Base-by-base conservation (phyloP, 2,113 vertebrate genomes). In the Pao palembangensis region DNA sequence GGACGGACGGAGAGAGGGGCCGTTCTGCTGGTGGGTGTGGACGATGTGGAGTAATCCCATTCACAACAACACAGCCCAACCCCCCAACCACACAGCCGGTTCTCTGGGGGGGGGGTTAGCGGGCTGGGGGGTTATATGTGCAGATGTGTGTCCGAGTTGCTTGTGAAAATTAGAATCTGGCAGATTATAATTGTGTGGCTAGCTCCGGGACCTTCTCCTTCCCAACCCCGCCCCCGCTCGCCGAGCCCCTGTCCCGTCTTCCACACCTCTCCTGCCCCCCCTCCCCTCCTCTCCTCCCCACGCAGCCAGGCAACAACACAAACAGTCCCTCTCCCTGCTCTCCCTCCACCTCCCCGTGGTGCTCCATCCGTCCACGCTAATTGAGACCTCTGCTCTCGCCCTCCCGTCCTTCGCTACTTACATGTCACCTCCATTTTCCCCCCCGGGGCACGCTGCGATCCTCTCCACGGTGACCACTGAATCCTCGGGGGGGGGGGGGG, bases 351-450 rank as follows among this genome's bases (percentile, higher is more conserved):
- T 50, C 52, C 73, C 25, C n/a, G n/a, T n/a, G 50, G 10, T 10
- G 59, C 31, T 73, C 73, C 62, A 47, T 66, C 73, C 67, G 31
- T 52, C 57, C 70, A 50, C 46, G 57, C 69, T 60, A 61, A 63
- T 42, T 47, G 41, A 53, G 63, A 76, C 56, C 31, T n/a, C 14
- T 44, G 3, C 42, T 44, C 25, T 44, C 63, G 49, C 51, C 23
- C 59, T 23, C 49, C 51, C 46, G 41, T 42, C 53, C 18, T 52
- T 8, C 73, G 43, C 67, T 91, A 91, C 90, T 91, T 88, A 91
- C 90, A 86, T 88, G 85, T 90, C 86, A 87, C 80, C 87, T 90
- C 88, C 90, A 91, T 91, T 74, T 74, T 81, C 84, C 77, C 68
- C 34, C 34, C 34, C 34, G 2, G 64, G 80, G 72, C 13, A 48